These are phyloP conservation scores for Kryphioiulus occultus DNA, from an alignment of 2,888 invertebrate species.

Conservation along the genomic window DNA sequence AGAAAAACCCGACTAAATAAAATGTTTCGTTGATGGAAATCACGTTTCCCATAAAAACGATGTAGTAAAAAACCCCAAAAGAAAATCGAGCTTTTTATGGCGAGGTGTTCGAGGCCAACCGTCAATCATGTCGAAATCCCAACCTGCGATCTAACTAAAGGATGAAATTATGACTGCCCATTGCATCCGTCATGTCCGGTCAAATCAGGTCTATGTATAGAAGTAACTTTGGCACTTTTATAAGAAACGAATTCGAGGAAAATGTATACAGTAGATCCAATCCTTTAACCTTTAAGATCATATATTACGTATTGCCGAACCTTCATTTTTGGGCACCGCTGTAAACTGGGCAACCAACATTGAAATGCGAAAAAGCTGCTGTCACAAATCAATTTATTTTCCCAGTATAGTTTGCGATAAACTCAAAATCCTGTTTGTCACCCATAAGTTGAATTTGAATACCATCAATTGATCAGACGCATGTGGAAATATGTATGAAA, in stretches of 20 bases:
- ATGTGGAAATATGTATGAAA: no score
- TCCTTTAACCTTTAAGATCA: background rate
- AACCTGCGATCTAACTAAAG: background rate
- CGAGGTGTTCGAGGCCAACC: background rate
- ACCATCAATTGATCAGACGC: no score
- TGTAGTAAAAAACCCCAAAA: background rate
- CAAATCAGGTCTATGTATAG: background rate
- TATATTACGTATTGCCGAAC: background rate
- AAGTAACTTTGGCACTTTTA: background rate
- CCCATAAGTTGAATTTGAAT: no score
- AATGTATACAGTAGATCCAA: background rate
- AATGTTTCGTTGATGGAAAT: conserved; percentile 35
- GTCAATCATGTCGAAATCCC: conserved; percentile 13
- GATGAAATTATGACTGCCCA: conserved; percentile 22
- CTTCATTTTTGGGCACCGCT: background rate
- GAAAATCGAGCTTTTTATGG: conserved; percentile 30
- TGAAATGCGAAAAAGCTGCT: no score
- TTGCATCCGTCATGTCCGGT: conserved; percentile 26
- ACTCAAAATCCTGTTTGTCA: no score
- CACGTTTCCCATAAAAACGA: conserved; percentile 20
- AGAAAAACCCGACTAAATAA: background rate
- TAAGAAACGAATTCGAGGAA: background rate
- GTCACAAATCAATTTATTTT: no score
- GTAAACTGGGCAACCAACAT: background rate
- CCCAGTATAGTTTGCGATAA: no score